These are phyloP conservation scores for Poicephalus meyeri DNA, from an alignment of 2,113 vertebrate genomes.

Conservation along the genomic window DNA sequence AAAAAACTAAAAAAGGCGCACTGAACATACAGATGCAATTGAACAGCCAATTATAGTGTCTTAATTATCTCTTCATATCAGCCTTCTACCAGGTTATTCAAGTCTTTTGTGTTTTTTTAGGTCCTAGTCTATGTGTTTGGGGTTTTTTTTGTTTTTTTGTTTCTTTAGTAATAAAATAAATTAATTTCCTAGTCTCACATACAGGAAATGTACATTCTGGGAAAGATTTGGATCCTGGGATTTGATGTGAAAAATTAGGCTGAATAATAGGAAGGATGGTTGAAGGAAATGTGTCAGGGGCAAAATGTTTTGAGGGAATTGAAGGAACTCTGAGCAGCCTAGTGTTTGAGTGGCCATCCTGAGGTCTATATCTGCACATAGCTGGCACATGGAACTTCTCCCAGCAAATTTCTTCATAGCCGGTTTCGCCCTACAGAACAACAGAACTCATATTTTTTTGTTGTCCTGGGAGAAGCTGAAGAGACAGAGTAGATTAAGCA, in stretches of 20 bases:
- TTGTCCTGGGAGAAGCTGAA: not conserved
- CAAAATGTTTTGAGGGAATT: not conserved
- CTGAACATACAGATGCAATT: not conserved
- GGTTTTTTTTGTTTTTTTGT: not conserved
- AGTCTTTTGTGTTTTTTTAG: not conserved
- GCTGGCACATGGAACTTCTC: not conserved
- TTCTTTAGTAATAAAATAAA: not conserved
- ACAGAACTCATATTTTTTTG: not conserved
- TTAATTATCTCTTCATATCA: not conserved
- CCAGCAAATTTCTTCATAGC: not conserved
- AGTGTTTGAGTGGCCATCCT: not conserved
- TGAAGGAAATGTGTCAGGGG: not conserved
- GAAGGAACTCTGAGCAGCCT: not conserved
- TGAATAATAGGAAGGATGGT: not conserved
- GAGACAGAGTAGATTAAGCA: not conserved
- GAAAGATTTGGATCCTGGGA: not conserved
- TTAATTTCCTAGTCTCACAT: not conserved
- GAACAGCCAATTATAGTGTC: not conserved
- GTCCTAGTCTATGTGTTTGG: not conserved
- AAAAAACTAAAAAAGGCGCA: not conserved
- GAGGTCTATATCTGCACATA: fast-evolving
- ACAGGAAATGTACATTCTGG: not conserved
- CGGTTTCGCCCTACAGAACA: not conserved
- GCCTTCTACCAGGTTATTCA: not conserved
- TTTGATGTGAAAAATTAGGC: not conserved